Conservation (phyloP, 2,888 invertebrate species). For the Drosophila neutralis region DNA sequence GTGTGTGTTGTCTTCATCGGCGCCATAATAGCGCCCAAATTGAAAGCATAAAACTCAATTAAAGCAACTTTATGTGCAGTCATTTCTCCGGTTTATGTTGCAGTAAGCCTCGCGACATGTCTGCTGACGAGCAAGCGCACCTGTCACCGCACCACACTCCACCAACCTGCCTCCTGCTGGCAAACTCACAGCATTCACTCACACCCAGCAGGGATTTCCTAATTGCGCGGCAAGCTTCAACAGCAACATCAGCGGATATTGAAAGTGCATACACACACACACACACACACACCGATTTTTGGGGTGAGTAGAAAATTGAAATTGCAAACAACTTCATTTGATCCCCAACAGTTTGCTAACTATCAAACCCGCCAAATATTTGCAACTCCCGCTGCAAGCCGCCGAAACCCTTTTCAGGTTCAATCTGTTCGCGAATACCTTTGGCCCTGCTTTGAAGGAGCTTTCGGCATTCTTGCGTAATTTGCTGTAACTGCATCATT, state of each 20-base stretch:
- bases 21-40: conserved; percentile 71
- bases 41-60: conserved; percentile 75
- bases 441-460: conserved; percentile 44
- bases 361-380: conserved; percentile 66
- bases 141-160: conserved; percentile 33
- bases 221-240: conserved; percentile 60
- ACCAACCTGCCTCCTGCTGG: not conserved
- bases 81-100: conserved; percentile 69
- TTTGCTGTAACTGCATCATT: conserved; percentile 76
- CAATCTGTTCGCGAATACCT: conserved; percentile 53
- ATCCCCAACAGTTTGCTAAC: conserved; percentile 62
- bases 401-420: conserved; percentile 37
- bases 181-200: conserved; percentile 5
- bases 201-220: conserved; percentile 60
- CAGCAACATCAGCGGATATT: conserved; percentile 66
- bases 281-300: not conserved
- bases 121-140: conserved; percentile 53
- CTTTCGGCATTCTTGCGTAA: conserved; percentile 60
- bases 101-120: conserved; percentile 64
- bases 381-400: conserved; percentile 29
- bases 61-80: conserved; percentile 75
- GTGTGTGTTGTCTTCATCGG: conserved; percentile 42
- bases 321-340: conserved; percentile 70
- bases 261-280: conserved; percentile 53
- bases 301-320: conserved; percentile 55